These are phyloP conservation scores for Aphidius gifuensis DNA, from an alignment of 1,140 invertebrate species.

Conservation along the genomic window DNA sequence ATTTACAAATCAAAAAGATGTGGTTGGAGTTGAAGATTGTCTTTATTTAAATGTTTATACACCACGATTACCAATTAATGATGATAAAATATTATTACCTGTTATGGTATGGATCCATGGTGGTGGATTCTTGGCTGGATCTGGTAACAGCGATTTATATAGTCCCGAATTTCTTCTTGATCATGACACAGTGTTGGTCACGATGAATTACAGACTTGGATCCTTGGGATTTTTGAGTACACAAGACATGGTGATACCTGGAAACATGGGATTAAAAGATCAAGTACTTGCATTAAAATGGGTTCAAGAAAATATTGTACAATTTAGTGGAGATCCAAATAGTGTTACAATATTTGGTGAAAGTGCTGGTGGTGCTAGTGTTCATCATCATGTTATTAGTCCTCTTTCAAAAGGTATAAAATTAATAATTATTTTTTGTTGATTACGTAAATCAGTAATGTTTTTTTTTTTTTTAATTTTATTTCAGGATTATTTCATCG, in stretches of 20 bases:
- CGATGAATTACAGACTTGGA: constrained; percentile 62
- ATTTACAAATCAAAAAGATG: not conserved
- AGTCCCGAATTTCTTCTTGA: constrained; percentile 72
- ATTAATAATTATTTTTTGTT: too few species aligned
- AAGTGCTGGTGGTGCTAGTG: constrained; percentile 67
- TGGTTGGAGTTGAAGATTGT: constrained; percentile 66
- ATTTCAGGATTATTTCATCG: constrained; percentile 67
- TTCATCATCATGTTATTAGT: constrained; percentile 68
- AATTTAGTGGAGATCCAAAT: constrained; percentile 66
- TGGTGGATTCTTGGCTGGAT: constrained; percentile 69
- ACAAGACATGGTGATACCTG: constrained; percentile 58
- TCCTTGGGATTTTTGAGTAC: constrained; percentile 67
- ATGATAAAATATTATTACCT: constrained; percentile 43
- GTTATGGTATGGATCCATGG: constrained; percentile 78
- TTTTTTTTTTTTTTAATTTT: not conserved
- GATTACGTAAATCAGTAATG: not conserved
- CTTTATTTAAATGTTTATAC: constrained; percentile 83
- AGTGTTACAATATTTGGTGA: constrained; percentile 71
- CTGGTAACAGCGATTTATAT: constrained; percentile 58
- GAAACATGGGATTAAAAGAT: constrained; percentile 75
- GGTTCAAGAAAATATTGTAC: constrained; percentile 68
- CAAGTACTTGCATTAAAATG: constrained; percentile 67
- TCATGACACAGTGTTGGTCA: constrained; percentile 71
- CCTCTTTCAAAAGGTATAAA: constrained; percentile 60
- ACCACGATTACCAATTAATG: constrained; percentile 50